Percentiles rank a stretch among this genome's conserved stretches.
These are phyloP conservation scores for Orthonevra nobilis DNA, from an alignment of 2,888 invertebrate species.

Conservation along the genomic window DNA sequence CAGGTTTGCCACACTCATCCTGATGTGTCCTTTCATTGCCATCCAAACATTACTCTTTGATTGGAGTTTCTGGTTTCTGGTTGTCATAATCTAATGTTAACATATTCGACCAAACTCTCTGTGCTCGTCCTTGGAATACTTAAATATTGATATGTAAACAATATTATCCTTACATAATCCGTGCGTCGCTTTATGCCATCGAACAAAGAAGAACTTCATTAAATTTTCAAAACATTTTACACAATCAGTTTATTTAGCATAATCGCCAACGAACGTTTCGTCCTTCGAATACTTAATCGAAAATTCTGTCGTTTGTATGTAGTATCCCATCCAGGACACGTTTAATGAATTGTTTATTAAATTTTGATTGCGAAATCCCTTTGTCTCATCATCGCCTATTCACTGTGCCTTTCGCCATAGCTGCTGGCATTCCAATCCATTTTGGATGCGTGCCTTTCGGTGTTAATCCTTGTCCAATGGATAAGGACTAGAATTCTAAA, in stretches of 20 bases:
- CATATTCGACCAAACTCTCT: too few species aligned
- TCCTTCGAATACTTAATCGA: too few species aligned
- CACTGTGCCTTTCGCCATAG: neutral
- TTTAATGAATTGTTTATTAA: slow-evolving; percentile 12
- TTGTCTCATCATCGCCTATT: neutral
- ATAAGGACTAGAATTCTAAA: neutral
- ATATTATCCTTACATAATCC: too few species aligned
- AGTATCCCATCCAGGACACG: neutral
- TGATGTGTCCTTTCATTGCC: too few species aligned
- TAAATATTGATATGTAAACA: too few species aligned
- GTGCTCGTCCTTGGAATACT: too few species aligned
- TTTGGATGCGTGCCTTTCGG: neutral
- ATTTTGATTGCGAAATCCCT: slow-evolving; percentile 1
- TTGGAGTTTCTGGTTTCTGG: too few species aligned
- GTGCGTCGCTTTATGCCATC: too few species aligned
- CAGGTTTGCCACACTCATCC: too few species aligned
- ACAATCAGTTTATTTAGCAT: neutral
- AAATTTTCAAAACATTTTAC: neutral
- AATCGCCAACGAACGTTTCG: too few species aligned
- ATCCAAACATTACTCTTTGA: too few species aligned
- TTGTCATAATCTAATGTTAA: too few species aligned
- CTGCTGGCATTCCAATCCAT: neutral
- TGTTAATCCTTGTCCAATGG: neutral
- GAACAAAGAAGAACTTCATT: neutral
- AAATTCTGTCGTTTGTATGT: neutral